Evolutionary conservation across 1,140 invertebrate genomes (phyloP).

Genomic region (Hyposmocoma kahamanoa): DNA sequence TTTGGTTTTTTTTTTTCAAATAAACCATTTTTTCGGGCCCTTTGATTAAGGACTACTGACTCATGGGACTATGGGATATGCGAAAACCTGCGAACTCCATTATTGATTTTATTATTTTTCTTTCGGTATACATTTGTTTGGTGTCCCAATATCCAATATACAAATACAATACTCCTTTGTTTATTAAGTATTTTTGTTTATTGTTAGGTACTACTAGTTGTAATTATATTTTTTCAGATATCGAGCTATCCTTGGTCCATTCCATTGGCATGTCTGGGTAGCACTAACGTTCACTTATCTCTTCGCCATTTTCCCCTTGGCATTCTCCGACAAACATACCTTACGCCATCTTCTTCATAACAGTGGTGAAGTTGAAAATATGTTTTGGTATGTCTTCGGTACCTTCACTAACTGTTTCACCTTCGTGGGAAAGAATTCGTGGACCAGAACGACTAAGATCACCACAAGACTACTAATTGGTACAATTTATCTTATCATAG

Average conservation of each 20-base stretch:
- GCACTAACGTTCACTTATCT: slow-evolving; percentile 80
- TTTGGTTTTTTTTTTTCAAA: too few relatives aligned
- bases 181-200: too few relatives aligned
- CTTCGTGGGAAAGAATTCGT: slow-evolving; percentile 79
- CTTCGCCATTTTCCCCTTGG: slow-evolving; percentile 80
- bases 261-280: slow-evolving; percentile 85
- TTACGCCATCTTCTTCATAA: slow-evolving; percentile 77
- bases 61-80: too few relatives aligned
- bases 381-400: slow-evolving; percentile 88
- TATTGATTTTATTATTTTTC: too few relatives aligned
- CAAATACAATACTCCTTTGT: too few relatives aligned
- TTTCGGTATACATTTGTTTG: too few relatives aligned
- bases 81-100: too few relatives aligned
- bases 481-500: slow-evolving; percentile 27
- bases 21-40: too few relatives aligned
- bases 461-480: slow-evolving; percentile 81
- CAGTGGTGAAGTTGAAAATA: slow-evolving; percentile 81
- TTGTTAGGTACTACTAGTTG: too few relatives aligned
- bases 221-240: slow-evolving; percentile 74
- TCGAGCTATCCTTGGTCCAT: slow-evolving; percentile 86
- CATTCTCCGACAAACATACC: slow-evolving; percentile 80
- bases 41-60: too few relatives aligned
- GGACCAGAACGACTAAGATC: slow-evolving; percentile 79
- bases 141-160: too few relatives aligned
- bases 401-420: slow-evolving; percentile 87